Percentiles rank a stretch among this genome's conserved stretches.
These are phyloP conservation scores for Motacilla tschutschensis DNA, from an alignment of 2,113 vertebrate genomes.

Conservation along the genomic window DNA sequence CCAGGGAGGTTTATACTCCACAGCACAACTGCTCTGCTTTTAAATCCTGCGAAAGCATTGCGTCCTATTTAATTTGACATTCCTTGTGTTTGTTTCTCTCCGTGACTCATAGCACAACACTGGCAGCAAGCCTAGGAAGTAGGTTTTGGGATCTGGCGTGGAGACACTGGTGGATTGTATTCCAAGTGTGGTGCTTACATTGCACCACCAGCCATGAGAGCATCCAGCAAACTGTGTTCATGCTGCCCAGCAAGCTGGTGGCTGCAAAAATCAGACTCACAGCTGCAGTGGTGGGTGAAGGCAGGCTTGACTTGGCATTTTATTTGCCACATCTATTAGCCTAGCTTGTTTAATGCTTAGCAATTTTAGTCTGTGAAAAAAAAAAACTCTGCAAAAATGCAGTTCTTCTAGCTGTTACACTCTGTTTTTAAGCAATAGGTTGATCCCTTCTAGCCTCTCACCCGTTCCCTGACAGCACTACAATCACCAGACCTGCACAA, in stretches of 20 bases:
- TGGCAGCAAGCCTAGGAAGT: slow-evolving; percentile 49
- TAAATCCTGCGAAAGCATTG: not conserved
- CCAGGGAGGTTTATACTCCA: not conserved
- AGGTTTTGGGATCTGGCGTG: slow-evolving; percentile 39
- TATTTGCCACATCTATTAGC: not conserved
- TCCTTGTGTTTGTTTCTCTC: slow-evolving; percentile 47
- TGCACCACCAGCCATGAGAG: slow-evolving; percentile 30
- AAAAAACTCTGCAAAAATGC: not conserved
- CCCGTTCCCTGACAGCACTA: not conserved
- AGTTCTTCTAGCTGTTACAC: not conserved
- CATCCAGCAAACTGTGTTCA: slow-evolving; percentile 16
- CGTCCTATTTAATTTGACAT: slow-evolving; percentile 37
- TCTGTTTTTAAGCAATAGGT: not conserved
- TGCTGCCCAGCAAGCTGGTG: slow-evolving; percentile 23
- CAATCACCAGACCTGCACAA: not conserved
- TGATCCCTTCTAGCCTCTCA: not conserved
- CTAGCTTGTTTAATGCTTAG: not conserved
- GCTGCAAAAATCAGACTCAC: slow-evolving; percentile 22
- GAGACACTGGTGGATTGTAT: slow-evolving; percentile 23
- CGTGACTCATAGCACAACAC: slow-evolving; percentile 51
- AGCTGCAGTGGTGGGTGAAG: not conserved
- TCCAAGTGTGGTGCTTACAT: slow-evolving; percentile 40
- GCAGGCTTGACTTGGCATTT: slow-evolving; percentile 10
- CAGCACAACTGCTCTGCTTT: not conserved
- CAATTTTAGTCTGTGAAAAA: not conserved